Conservation (phyloP, 2,113 vertebrate genomes). For the Hyla sarda region DNA sequence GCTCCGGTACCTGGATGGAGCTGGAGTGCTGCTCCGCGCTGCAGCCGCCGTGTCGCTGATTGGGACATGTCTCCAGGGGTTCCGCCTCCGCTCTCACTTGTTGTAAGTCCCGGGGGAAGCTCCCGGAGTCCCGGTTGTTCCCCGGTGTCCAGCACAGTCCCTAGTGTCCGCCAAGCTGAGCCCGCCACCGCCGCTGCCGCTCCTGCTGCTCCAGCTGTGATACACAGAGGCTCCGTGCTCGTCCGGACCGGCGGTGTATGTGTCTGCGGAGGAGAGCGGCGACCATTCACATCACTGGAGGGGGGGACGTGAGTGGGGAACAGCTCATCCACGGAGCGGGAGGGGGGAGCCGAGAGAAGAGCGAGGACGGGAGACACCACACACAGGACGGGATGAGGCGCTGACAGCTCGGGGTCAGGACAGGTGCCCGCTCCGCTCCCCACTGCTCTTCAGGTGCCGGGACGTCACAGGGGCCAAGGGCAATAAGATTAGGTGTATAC, state of each 20-base stretch:
- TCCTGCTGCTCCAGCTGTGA: not conserved
- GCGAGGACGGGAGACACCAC: not conserved
- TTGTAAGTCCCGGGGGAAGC: slow-evolving; percentile 33
- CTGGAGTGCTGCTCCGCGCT: slow-evolving; percentile 33
- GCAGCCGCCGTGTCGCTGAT: slow-evolving; percentile 25
- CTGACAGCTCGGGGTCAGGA: not conserved
- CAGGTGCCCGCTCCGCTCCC: no score
- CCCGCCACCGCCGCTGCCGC: not conserved
- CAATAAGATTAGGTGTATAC: no score
- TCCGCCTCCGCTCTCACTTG: slow-evolving; percentile 25
- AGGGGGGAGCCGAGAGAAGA: not conserved
- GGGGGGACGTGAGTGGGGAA: not conserved
- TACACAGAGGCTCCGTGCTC: not conserved
- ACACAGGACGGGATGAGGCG: not conserved
- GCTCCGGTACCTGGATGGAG: slow-evolving; percentile 45
- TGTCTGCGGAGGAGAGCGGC: slow-evolving; percentile 24
- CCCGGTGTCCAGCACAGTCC: slow-evolving; percentile 25
- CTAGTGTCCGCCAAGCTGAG: slow-evolving; percentile 13
- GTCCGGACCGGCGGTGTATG: not conserved
- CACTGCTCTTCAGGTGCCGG: no score
- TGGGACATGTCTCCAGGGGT: slow-evolving; percentile 34
- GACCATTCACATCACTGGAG: slow-evolving; percentile 33
- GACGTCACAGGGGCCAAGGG: no score
- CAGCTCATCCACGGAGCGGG: not conserved
- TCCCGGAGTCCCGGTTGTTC: slow-evolving; percentile 6